Base-by-base conservation (phyloP, 2,113 vertebrate genomes). In the Ploceus nigricollis region DNA sequence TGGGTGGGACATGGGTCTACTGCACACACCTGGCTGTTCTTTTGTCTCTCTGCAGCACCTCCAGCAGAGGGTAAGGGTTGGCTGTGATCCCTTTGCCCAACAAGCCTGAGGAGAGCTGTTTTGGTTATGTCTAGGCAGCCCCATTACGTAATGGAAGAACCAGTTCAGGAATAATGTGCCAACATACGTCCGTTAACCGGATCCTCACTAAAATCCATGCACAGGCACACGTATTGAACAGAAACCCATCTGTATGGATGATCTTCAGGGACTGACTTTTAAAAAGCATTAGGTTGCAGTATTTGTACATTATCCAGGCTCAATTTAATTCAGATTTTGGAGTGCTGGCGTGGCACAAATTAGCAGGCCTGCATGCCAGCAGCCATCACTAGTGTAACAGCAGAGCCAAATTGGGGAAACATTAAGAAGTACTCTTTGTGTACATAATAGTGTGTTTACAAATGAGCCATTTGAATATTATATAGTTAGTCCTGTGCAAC, bases 381-480 rank as follows among this genome's bases (percentile, higher is more conserved):
- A 96, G 82, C 68, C 64, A 42, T 94, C 88, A 60, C 64, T 51
- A 83, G 88, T 19, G 39, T 39, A 93, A 81, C 68, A 89, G 90
- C 72, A 72, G 51, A 95, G 90, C 86, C 90, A 95, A 95, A 92
- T 35, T 75, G 82, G 65, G 76, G 37, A 87, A 93, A 84, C 80
- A 92, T 87, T 93, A 88, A 92, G 92, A 89, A 95, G 61, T 72
- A 89, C 30, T 10, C 83, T 92, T 94, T 95, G 76, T 70, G 77
- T 78, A 81, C 72, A 87, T 91, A 93, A 95, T 68, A 94, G 93
- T 94, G 82, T 95, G 96, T 96, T 96, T 95, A 92, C 93, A 96
- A 96, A 97, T 89, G 88, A 96, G 80, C 72, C 88, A 93, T 90
- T 89, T 93, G 92, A 93, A 95, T 96, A 94, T 95, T 84, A 92